A percentile compares a stretch with the other conserved stretches of the same genome.
Evolutionary conservation across 2,113 vertebrate genomes (phyloP).

Genomic region (Aegotheles bennettii): DNA sequence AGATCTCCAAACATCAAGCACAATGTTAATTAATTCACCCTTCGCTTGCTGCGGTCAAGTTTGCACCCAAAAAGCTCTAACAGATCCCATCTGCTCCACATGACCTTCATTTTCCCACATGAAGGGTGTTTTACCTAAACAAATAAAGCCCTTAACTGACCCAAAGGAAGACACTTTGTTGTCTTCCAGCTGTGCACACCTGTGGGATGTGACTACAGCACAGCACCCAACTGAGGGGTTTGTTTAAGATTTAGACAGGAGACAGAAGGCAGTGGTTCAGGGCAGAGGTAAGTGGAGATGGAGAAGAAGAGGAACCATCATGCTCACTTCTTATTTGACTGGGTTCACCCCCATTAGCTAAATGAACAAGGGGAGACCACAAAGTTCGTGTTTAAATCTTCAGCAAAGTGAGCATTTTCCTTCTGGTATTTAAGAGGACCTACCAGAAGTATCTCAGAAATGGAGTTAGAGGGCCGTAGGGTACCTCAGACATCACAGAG

Average conservation of each 20-base stretch:
- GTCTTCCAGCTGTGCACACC: background rate
- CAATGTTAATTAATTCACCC: background rate
- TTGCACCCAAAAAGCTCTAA: background rate
- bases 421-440: background rate
- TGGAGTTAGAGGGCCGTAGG: rapidly evolving
- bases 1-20: background rate
- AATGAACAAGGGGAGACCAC: background rate
- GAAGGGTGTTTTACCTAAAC: background rate
- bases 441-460: background rate
- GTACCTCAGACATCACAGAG: background rate
- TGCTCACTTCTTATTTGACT: background rate
- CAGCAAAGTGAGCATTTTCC: background rate
- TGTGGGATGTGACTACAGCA: background rate
- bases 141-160: background rate
- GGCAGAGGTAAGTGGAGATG: background rate
- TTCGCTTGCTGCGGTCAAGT: background rate
- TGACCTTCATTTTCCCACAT: rapidly evolving
- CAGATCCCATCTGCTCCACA: background rate
- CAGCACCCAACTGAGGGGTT: background rate
- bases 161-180: background rate
- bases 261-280: background rate
- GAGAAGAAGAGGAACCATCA: background rate
- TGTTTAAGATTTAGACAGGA: background rate
- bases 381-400: background rate
- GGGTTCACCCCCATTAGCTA: background rate